phyloP scores from a whole-genome alignment of 2,888 invertebrate species.

The Acronicta leporina region DNA sequence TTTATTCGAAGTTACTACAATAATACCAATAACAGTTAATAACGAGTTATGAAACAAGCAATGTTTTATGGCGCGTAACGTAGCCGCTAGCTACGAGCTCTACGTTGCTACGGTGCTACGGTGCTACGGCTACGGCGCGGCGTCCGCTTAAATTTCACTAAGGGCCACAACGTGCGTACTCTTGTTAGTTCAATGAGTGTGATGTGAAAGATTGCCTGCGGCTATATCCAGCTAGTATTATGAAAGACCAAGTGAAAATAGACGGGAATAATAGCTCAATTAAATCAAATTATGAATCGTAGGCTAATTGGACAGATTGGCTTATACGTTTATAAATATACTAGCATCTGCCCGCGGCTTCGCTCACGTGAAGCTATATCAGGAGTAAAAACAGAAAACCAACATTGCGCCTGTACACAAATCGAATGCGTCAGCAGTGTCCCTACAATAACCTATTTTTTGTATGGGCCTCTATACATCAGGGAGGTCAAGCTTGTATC shows the following conservation, averaged over 20 bases:
- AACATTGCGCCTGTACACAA: no score
- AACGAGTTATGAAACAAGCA: slow-evolving; percentile 16
- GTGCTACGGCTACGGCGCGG: slow-evolving; percentile 31
- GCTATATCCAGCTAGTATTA: slow-evolving; percentile 8
- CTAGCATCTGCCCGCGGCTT: no score
- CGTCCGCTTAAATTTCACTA: slow-evolving; percentile 42
- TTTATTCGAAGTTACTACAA: slow-evolving; percentile 8
- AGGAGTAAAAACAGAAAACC: no score
- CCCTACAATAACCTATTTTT: no score
- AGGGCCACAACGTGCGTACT: slow-evolving; percentile 29
- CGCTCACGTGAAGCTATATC: no score
- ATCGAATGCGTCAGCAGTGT: no score
- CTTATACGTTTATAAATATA: no score
- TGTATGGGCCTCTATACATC: no score
- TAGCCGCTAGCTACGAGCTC: slow-evolving; percentile 53
- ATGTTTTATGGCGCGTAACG: slow-evolving; percentile 21
- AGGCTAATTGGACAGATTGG: no score
- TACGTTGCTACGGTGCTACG: slow-evolving; percentile 29
- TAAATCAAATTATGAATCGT: not conserved
- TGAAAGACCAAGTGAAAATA: slow-evolving; percentile 7
- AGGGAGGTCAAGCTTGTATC: no score
- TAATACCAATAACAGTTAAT: not conserved
- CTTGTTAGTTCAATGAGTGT: slow-evolving; percentile 39
- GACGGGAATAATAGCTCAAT: not conserved
- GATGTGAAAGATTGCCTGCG: slow-evolving; percentile 14